These are phyloP conservation scores for Petrocephalus sullivani DNA, from an alignment of 2,797 vertebrate species.

Conservation along the genomic window DNA sequence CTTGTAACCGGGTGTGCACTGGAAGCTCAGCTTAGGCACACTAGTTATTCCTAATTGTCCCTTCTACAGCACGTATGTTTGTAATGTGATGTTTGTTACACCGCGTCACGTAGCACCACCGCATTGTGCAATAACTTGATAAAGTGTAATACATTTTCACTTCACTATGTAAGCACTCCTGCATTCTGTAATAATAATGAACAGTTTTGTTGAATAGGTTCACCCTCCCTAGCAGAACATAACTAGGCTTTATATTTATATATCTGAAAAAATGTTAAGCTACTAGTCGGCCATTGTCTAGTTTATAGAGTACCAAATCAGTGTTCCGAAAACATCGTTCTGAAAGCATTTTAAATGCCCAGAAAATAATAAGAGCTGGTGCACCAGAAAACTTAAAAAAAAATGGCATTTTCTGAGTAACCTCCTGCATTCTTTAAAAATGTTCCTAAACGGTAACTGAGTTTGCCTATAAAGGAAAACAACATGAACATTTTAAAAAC, in stretches of 20 bases:
- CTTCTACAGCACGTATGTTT: too few species aligned
- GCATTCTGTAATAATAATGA: too few species aligned
- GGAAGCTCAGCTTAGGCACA: too few species aligned
- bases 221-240: too few species aligned
- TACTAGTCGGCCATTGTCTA: not conserved
- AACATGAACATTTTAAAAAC: conserved; percentile 20
- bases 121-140: too few species aligned
- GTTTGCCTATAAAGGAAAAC: conserved; percentile 39
- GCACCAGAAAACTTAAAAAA: not conserved
- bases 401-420: not conserved
- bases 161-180: too few species aligned
- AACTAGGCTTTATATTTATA: not conserved
- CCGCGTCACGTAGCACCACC: too few species aligned
- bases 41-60: too few species aligned
- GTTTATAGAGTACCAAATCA: not conserved
- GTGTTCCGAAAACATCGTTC: not conserved
- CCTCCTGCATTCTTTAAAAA: conserved; percentile 9
- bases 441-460: conserved; percentile 46
- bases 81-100: too few species aligned
- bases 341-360: not conserved
- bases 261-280: not conserved
- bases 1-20: too few species aligned
- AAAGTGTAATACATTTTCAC: too few species aligned
- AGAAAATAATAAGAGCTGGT: not conserved
- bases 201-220: too few species aligned